Evolutionary conservation across 2,888 invertebrate genomes (phyloP).

Genomic region (Stegana nigrithorax): DNA sequence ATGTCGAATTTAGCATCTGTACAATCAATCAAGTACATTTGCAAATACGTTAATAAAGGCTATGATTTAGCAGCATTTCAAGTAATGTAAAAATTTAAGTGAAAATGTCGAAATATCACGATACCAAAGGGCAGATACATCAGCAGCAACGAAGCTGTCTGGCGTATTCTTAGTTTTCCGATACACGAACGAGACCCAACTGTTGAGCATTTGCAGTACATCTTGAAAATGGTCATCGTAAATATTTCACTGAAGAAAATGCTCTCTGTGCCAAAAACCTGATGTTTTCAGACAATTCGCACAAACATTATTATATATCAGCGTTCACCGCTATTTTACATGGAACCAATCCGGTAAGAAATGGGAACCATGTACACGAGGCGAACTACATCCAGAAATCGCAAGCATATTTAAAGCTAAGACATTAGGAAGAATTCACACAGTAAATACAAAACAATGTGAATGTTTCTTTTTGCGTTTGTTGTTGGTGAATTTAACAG

Average conservation of each 20-base stretch:
- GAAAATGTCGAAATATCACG: neutral
- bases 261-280: neutral
- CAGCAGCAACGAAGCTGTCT: neutral
- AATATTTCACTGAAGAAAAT: neutral
- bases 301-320: conserved; percentile 53
- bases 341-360: conserved; percentile 47
- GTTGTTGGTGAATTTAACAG: conserved; percentile 36
- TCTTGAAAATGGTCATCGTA: neutral
- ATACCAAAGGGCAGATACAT: neutral
- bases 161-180: neutral
- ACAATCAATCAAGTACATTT: conserved; percentile 40
- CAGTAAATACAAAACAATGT: conserved; percentile 53
- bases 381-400: conserved; percentile 31
- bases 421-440: conserved; percentile 52
- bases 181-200: neutral
- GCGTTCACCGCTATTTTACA: conserved; percentile 56
- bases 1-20: conserved; percentile 67
- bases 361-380: conserved; percentile 46
- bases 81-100: neutral
- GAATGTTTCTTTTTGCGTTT: conserved; percentile 44
- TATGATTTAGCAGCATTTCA: neutral
- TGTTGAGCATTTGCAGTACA: neutral
- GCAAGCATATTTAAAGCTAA: conserved; percentile 44
- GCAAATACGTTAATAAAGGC: neutral
- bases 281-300: conserved; percentile 39